Conservation (phyloP, 2,113 vertebrate species). For the Oreocharis arfaki region DNA sequence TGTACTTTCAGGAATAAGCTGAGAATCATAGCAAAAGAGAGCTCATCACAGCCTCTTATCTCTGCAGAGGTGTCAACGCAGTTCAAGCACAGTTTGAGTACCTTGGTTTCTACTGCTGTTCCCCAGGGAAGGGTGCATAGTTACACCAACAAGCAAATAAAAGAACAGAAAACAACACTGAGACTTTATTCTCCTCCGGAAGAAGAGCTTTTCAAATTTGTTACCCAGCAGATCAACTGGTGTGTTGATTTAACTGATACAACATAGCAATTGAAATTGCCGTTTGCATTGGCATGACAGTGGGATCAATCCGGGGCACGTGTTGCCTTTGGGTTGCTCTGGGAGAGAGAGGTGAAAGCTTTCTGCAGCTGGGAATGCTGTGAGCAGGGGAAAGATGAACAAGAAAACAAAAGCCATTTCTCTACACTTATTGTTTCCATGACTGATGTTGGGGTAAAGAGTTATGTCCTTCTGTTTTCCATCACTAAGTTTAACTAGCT, state of each 20-base stretch:
- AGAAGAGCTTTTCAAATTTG: background rate
- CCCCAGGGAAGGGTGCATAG: background rate
- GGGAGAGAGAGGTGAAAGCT: background rate
- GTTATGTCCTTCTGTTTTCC: background rate
- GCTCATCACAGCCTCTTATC: background rate
- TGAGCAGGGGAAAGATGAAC: background rate
- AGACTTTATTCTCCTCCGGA: background rate
- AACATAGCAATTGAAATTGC: background rate
- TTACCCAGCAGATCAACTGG: background rate
- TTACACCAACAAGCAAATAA: background rate
- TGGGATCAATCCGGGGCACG: background rate
- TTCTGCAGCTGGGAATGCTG: background rate
- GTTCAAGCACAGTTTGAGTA: background rate
- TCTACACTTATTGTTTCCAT: background rate
- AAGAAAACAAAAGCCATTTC: background rate
- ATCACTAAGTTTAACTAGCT: background rate
- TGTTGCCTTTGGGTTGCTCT: background rate
- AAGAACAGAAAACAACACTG: background rate
- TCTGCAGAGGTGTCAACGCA: background rate
- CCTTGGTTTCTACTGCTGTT: background rate
- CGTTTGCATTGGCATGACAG: background rate
- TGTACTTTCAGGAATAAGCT: background rate
- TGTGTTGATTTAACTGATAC: background rate
- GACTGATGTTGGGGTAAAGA: background rate
- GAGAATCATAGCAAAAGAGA: constrained; percentile 3